These are phyloP conservation scores for Agriopis marginaria DNA, from an alignment of 2,888 invertebrate species.

Conservation along the genomic window DNA sequence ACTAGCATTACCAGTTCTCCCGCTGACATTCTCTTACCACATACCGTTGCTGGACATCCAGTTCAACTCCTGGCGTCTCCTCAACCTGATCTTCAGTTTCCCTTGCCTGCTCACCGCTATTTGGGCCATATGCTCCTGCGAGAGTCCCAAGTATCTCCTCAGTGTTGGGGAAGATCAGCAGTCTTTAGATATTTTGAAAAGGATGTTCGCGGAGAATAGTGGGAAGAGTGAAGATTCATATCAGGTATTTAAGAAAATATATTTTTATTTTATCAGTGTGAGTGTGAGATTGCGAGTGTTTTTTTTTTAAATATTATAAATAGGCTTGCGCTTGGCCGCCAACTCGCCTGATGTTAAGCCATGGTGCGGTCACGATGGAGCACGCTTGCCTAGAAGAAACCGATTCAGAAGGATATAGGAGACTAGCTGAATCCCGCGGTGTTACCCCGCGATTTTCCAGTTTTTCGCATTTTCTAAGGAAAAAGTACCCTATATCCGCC, in stretches of 20 bases:
- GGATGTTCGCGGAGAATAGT: conserved; percentile 66
- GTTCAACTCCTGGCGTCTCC: conserved; percentile 91
- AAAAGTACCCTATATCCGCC: too few relatives aligned
- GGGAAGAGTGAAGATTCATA: conserved; percentile 62
- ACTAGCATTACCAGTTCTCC: conserved; percentile 88
- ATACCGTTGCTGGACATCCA: conserved; percentile 78
- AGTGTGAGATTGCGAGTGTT: too few relatives aligned
- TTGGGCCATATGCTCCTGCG: conserved; percentile 86
- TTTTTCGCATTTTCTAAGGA: too few relatives aligned
- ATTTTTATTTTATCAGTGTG: too few relatives aligned
- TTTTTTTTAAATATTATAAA: too few relatives aligned
- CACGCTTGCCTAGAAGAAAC: too few relatives aligned
- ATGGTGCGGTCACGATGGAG: too few relatives aligned
- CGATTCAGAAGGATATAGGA: too few relatives aligned
- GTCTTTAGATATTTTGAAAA: conserved; percentile 79
- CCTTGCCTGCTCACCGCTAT: conserved; percentile 87
- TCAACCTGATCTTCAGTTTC: conserved; percentile 87
- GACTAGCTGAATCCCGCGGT: too few relatives aligned
- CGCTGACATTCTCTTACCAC: conserved; percentile 79
- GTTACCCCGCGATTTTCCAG: too few relatives aligned
- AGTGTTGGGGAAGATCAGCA: conserved; percentile 83
- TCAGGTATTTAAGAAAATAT: conserved; percentile 53
- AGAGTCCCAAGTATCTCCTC: conserved; percentile 92
- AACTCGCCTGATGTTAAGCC: too few relatives aligned
- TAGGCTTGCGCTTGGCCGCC: too few relatives aligned